Evolutionary conservation across 92 coral and sea anemone species (phyloP).

Genomic region (Phenganax subtilis): DNA sequence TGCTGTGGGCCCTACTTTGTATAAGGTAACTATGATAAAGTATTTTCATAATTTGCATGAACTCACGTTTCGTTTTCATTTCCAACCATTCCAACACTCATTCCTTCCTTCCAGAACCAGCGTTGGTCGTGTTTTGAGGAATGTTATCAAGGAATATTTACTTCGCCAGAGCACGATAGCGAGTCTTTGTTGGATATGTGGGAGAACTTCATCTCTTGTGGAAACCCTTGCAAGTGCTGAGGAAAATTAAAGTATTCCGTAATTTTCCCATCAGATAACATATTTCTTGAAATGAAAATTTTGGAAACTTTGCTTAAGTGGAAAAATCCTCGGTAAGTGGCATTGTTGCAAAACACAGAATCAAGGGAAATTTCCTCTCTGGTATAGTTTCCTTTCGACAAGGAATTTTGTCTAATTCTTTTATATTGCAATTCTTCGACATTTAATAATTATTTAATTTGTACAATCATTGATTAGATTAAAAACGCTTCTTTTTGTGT

Average conservation of each 20-base stretch:
- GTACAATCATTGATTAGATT: neutral
- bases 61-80: neutral
- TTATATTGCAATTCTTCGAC: neutral
- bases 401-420: neutral
- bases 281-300: constrained; percentile 21
- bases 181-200: constrained; percentile 67
- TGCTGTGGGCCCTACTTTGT: constrained; percentile 61
- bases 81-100: neutral
- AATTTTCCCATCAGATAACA: neutral
- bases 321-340: neutral
- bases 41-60: neutral
- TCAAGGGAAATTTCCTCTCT: neutral
- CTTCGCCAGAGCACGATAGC: constrained; percentile 69
- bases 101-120: constrained; percentile 50
- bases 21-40: constrained; percentile 46
- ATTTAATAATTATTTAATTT: neutral
- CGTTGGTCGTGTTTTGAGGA: constrained; percentile 70
- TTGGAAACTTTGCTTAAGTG: constrained; percentile 48
- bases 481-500: neutral
- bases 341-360: neutral
- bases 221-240: constrained; percentile 63
- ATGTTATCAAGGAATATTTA: constrained; percentile 55
- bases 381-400: neutral
- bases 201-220: constrained; percentile 58
- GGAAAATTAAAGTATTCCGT: neutral